Evolutionary conservation across 1,140 invertebrate species (phyloP), one percentile per base, ranked within the genome.

Genomic region (Brachystomella parvula): DNA sequence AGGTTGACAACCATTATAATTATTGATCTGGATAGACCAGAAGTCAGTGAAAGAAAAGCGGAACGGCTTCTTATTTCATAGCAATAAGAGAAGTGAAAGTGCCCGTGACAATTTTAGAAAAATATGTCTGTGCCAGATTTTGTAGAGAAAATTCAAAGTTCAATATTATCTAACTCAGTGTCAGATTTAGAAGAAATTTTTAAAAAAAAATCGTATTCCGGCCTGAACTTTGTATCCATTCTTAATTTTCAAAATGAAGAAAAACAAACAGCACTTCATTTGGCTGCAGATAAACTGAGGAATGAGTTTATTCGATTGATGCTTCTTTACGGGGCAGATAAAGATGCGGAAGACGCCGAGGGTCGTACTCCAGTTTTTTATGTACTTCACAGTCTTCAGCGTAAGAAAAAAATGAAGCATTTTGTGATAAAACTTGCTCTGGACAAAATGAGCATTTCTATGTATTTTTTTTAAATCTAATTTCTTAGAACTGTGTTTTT

Each of bases 231-330:
- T 6, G 49, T 17, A 24, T 17, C 12, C 6, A 24, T 53, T 53
- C 21, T 53, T 6, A 53, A 53, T 53, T 53, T 53, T 53, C 21
- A 9, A 32, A 69, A 65, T 60, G 24, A 15, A 15, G 47, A 60
- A n/a, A 69, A 69, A 28, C 47, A 63, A 30, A 69, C 69, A 9
- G 26, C 49, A 0, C 31, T 70, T 15, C 69, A 67, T 30, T 19
- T 70, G 17, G 62, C 69, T 21, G 31, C 53, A 21, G 35, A 32
- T 12, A 66, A 67, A 30, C 33, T 67, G 0, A 33, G 47, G 28
- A 24, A 32, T 21, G 69, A 64, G 12, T 61, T 63, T 19, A 35
- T 64, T 26, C 65, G 62, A 47, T 26, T 70, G 26, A 57, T 70
- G 1, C 30, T 70, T 3, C 61, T 64, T 28, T 47, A 30, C 56